Evolutionary conservation across 2,888 invertebrate genomes (phyloP), one percentile per base, ranked within the genome.

Genomic region (Phania funesta): DNA sequence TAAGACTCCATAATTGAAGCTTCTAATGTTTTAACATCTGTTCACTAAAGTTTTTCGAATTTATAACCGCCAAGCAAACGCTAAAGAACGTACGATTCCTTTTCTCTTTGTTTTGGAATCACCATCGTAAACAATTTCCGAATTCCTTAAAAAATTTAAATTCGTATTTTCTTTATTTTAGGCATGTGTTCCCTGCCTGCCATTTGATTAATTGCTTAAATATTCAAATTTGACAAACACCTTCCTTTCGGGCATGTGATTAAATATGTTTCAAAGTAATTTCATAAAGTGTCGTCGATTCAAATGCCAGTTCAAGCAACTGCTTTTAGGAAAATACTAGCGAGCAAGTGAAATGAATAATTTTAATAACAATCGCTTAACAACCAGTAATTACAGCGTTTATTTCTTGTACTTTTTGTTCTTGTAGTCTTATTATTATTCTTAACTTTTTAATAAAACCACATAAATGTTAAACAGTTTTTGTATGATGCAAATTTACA

Each of bases 401-500:
- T 60, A 60, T 48, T 56, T 68, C 50, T 64, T 70, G 58, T 74
- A 65, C 41, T 29, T 64, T 52, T 44, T 38, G 18, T 18, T 44
- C 18, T 52, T 54, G 8, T 8, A 11, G n/a, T 74, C 11, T 8
- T 44, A 54, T 71, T 64, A 54, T 74, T 26, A 50, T 70, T 71
- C 16, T 48, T n/a, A 62, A 56, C 35, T 74, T 78, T 82, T 82
- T 82, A 67, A 75, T 83, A 80, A 80, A 78, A 83, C 75, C 84
- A 77, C 83, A 80, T 81, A 81, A 79, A 80, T 75, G 71, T 71
- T 64, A 58, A 76, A 58, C 35, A 60, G 20, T 54, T 71, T 64
- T 68, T 67, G 60, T 18, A 70, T 77, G 73, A 84, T 83, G 83
- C 77, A 83, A 77, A 79, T 82, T 78, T 71, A 82, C 84, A 83